Conservation (phyloP, 1,140 invertebrate species). For the Tetranychus urticae region DNA sequence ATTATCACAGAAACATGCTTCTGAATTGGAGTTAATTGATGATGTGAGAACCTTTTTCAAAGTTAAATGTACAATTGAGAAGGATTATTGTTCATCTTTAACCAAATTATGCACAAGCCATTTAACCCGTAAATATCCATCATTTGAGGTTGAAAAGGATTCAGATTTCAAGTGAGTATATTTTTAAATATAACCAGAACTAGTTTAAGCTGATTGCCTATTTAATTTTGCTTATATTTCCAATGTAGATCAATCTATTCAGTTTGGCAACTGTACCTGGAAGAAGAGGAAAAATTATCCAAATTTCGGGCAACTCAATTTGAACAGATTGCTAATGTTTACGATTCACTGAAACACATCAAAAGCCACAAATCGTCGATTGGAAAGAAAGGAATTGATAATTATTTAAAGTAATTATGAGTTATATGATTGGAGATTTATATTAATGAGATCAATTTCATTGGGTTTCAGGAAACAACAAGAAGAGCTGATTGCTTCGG, state of each 20-base stretch:
- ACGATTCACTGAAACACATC: conserved; percentile 63
- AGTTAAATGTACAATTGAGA: conserved; percentile 72
- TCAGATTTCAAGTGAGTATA: conserved; percentile 8
- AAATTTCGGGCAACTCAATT: conserved; percentile 46
- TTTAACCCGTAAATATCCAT: conserved; percentile 70
- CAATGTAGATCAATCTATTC: conserved; percentile 44
- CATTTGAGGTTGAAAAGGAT: conserved; percentile 40
- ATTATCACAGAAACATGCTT: conserved; percentile 2
- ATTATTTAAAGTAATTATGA: conserved; percentile 7
- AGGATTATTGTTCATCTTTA: conserved; percentile 75
- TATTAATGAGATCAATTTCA: neutral
- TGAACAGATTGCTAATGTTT: conserved; percentile 69
- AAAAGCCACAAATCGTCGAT: conserved; percentile 56
- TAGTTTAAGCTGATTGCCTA: neutral
- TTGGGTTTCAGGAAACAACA: conserved; percentile 12
- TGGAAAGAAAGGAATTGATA: conserved; percentile 37
- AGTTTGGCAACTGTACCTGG: conserved; percentile 76
- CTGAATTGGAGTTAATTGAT: conserved; percentile 9
- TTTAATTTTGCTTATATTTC: neutral
- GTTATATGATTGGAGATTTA: neutral
- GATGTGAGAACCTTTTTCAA: conserved; percentile 46
- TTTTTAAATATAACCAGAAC: neutral
- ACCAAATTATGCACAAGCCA: conserved; percentile 69
- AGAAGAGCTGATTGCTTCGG: conserved; percentile 19
- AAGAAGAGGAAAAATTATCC: conserved; percentile 81